phyloP scores from a whole-genome alignment of 2,797 vertebrate species.

The Merluccius polli region DNA sequence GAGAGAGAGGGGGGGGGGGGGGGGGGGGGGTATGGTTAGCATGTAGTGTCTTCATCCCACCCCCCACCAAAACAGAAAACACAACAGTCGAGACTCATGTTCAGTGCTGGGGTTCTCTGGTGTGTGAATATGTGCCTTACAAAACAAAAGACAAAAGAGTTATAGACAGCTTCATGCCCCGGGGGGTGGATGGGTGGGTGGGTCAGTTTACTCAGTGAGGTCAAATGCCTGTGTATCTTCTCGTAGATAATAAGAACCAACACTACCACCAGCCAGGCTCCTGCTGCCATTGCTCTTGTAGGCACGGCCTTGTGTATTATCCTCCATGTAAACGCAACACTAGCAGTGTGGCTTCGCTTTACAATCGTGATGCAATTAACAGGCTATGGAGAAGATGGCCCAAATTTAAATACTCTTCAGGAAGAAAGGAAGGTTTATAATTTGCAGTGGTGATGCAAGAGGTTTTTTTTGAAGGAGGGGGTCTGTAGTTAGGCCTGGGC shows the following conservation, averaged over 20 bases:
- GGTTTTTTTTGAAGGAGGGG: neutral
- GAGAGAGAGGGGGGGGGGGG: constrained; percentile 2
- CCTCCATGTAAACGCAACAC: neutral
- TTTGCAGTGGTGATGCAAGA: neutral
- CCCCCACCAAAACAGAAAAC: neutral
- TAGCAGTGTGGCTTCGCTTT: neutral
- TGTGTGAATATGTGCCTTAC: constrained; percentile 5
- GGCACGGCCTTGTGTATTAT: neutral
- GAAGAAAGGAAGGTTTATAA: neutral
- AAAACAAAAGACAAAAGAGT: neutral
- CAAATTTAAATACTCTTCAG: neutral
- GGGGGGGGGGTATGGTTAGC: neutral
- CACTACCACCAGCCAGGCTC: neutral
- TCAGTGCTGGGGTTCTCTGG: constrained; percentile 18
- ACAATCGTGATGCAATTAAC: neutral
- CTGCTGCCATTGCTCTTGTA: neutral
- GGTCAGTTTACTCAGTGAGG: constrained; percentile 1
- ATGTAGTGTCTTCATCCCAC: constrained; percentile 46
- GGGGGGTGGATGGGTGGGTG: neutral
- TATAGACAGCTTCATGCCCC: constrained; percentile 1
- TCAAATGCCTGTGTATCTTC: neutral
- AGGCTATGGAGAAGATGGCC: neutral
- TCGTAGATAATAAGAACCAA: neutral
- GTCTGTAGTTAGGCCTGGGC: neutral
- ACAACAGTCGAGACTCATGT: constrained; percentile 16